Evolutionary conservation across 1,140 invertebrate genomes (phyloP).

Genomic region (Aphaenogaster rudis): DNA sequence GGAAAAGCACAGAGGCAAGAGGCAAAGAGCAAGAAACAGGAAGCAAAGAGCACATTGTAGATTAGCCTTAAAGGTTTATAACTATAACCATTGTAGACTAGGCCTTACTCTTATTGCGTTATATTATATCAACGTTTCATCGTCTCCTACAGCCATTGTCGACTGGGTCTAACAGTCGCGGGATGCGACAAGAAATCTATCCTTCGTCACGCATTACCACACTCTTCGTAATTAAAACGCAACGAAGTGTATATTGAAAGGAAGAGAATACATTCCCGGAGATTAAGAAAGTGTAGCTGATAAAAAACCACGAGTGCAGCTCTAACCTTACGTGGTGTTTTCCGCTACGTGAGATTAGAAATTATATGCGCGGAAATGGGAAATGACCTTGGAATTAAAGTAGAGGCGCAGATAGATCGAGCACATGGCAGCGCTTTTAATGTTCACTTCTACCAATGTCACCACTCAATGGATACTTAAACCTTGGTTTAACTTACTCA

Average conservation of each 20-base stretch:
- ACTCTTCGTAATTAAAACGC: slow-evolving; percentile 6
- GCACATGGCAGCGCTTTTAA: slow-evolving; percentile 1
- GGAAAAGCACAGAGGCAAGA: too few relatives aligned
- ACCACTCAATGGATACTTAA: too few relatives aligned
- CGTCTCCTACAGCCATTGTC: too few relatives aligned
- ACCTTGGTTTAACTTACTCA: too few relatives aligned
- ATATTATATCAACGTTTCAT: too few relatives aligned
- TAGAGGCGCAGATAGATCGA: background rate
- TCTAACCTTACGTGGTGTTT: background rate
- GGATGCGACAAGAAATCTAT: background rate
- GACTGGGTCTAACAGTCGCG: background rate
- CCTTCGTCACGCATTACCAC: background rate
- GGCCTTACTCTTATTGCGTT: too few relatives aligned
- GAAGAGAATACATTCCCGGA: background rate
- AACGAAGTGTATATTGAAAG: background rate
- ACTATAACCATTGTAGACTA: too few relatives aligned
- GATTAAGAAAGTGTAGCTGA: background rate
- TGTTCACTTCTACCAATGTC: too few relatives aligned
- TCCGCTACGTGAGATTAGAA: background rate
- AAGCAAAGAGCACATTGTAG: too few relatives aligned
- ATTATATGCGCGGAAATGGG: background rate
- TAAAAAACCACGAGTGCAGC: background rate
- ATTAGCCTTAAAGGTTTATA: too few relatives aligned
- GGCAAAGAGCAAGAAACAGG: too few relatives aligned
- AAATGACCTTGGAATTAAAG: background rate